Conservation (phyloP, 2,113 vertebrate species). For the Pomatostomus ruficeps region DNA sequence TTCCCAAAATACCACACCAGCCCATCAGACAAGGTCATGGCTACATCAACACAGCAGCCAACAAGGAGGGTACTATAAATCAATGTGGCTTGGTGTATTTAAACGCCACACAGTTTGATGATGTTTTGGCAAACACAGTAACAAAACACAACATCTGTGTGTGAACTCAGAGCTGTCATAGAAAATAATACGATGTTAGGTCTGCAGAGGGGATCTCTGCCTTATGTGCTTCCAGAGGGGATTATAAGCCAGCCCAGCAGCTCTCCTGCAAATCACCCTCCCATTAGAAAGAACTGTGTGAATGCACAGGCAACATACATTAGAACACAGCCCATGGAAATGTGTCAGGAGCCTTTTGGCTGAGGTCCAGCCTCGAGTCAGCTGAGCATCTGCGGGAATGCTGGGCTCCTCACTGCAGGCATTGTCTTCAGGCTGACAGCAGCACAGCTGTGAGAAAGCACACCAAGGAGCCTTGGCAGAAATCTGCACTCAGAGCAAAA, state of each 20-base stretch:
- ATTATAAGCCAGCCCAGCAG: background rate
- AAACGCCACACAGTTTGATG: background rate
- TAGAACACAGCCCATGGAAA: background rate
- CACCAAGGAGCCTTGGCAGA: background rate
- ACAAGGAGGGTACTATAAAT: background rate
- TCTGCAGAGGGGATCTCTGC: background rate
- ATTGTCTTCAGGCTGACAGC: background rate
- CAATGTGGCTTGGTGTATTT: background rate
- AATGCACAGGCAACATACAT: background rate
- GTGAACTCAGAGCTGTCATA: background rate
- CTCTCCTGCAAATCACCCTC: background rate
- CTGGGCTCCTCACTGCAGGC: background rate
- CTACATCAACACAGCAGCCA: background rate
- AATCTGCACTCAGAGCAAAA: constrained; percentile 10
- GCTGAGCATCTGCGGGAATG: background rate
- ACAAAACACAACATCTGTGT: background rate
- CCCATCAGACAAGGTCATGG: background rate
- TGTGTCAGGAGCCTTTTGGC: constrained; percentile 1
- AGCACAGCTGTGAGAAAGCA: constrained; percentile 24
- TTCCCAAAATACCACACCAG: background rate
- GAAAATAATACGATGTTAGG: background rate
- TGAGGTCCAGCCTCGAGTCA: background rate
- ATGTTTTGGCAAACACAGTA: background rate
- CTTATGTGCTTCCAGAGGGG: background rate
- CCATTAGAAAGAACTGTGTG: background rate